Base-by-base conservation (phyloP, 1,140 invertebrate species). In the Bombus waltoni region DNA sequence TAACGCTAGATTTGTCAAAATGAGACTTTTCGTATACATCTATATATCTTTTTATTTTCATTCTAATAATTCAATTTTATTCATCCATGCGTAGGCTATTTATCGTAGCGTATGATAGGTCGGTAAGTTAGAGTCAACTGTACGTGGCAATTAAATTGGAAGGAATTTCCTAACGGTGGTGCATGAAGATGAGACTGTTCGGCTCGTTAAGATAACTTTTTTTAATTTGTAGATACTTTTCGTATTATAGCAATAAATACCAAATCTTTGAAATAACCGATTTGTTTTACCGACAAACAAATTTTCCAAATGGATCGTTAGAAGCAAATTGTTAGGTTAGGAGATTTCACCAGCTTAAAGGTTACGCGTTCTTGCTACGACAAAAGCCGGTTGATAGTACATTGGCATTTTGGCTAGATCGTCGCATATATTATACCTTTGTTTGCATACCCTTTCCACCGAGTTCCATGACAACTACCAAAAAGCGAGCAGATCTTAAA, bases 351-450 rank as follows among this genome's bases (percentile, higher is more conserved):
- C n/a, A 38, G 66, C 22, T 73, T n/a, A 87, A 87, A 87, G 80
- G 75, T 83, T 62, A 68, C 47, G 40, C 35, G 73, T 72, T 84
- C 76, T 79, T 66, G 47, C 62, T 32, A 10, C 32, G 68, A 15
- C 22, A 53, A 83, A 89, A 85, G 47, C 75, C 68, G 40, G 70
- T 44, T 70, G 47, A 38, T 47, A 72, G 87, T 82, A 74, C 88
- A 90, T 84, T 92, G 91, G 72, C 91, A 92, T 92, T 92, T 91
- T 40, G 40, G 40, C 66, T 84, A 10, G 22, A 32, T 68, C 40
- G 32, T 71, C 59, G 6, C 15, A 59, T 66, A 72, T 59, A 78
- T 59, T 44, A 47, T 53, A 38, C 25, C 32, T 18, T 47, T 62
- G 35, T 28, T 62, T 28, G 66, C 65, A 72, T 13, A 53, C 40